phyloP scores from a whole-genome alignment of 1,140 invertebrate genomes.

The Protaetia brevitarsis region DNA sequence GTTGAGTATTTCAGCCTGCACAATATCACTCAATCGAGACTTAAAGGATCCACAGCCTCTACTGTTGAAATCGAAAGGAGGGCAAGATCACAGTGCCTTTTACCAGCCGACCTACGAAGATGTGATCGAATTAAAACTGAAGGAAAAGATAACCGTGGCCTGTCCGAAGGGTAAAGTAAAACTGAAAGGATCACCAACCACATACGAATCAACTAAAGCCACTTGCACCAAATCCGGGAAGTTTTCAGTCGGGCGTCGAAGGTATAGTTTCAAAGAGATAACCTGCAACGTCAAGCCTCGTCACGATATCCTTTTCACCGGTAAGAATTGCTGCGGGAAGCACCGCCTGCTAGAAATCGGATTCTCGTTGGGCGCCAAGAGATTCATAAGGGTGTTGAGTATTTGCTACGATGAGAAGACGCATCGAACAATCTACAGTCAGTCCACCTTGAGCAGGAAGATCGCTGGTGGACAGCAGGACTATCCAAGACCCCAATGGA shows the following conservation, averaged over 20 bases:
- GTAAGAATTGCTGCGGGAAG: neutral
- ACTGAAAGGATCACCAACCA: neutral
- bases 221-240: neutral
- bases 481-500: conserved; percentile 40
- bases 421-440: conserved; percentile 30
- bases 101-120: neutral
- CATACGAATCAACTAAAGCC: neutral
- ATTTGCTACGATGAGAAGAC: conserved; percentile 37
- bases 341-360: neutral
- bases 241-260: neutral
- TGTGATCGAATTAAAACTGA: neutral
- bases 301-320: neutral
- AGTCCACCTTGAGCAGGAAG: conserved; percentile 31
- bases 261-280: neutral
- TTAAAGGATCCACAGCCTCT: conserved; percentile 20
- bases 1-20: conserved; percentile 18
- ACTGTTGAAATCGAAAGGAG: neutral
- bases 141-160: neutral
- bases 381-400: conserved; percentile 33
- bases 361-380: conserved; percentile 16
- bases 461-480: conserved; percentile 37
- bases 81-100: neutral
- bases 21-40: conserved; percentile 18
- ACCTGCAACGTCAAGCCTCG: neutral
- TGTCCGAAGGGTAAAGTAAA: neutral